Base-by-base conservation (phyloP, 1,140 invertebrate genomes). In the Galleria mellonella region DNA sequence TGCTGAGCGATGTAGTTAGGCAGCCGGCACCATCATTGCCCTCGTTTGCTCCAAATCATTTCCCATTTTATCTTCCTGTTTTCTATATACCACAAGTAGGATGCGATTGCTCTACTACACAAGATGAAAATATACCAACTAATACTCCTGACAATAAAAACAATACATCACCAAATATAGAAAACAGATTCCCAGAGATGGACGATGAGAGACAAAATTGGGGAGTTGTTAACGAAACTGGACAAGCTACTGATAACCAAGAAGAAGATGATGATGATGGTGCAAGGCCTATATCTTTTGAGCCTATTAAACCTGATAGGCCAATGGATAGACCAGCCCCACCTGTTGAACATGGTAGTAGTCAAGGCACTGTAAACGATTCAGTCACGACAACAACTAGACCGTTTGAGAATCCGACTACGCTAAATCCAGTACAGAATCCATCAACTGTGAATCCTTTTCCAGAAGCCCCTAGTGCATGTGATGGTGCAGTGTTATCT, bases 401-500 rank as follows among this genome's bases (percentile, higher is more conserved):
- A 9, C 14, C 35, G 4, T 15, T 5, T 4, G 13, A 11, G 4
- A 17, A 9, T 23, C 14, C 49, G 6, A 46, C 31, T 8, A 38
- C 45, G 3, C 23, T 33, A 7, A 32, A 17, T 14, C 38, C 36
- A 13, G 15, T 36, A 32, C 17, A 50, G 48, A 9, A 62, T 61
- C 7, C 74, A 60, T 6, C 36, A 11, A 35, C 32, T 12, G 12
- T 36, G 9, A 11, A 31, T 12, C 17, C 31, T 8, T n/a, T 23
- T 9, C 13, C 30, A 9, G 11, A 36, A 15, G 55, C 76, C 40
- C 89, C 89, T 5, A 72, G 72, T 47, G 64, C 74, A 23, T 93
- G 92, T 62, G 87, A 92, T 14, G 90, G 89, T 88, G 91, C 92
- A 0, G 88, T 93, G 4, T 75, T 92, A 8, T 88, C 89, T 13